These are phyloP conservation scores for Cremastinae sp. DNA, from an alignment of 2,888 invertebrate species.

Conservation along the genomic window DNA sequence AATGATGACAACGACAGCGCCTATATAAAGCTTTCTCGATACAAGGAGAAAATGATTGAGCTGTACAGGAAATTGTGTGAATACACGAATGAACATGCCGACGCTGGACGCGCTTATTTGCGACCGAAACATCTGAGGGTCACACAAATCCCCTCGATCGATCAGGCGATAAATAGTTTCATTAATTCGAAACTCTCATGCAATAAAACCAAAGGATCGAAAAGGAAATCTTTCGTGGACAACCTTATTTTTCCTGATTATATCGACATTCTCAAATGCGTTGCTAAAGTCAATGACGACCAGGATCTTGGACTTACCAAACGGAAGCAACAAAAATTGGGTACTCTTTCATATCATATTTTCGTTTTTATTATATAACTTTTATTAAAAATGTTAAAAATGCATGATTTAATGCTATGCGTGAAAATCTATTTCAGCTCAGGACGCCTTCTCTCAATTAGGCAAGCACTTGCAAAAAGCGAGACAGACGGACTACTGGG, in stretches of 20 bases:
- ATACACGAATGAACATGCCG: slow-evolving; percentile 68
- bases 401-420: too few relatives aligned
- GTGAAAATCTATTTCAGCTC: slow-evolving; percentile 68
- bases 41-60: slow-evolving; percentile 72
- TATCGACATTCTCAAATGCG: slow-evolving; percentile 72
- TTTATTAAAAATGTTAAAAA: not conserved
- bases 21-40: slow-evolving; percentile 87
- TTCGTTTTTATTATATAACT: slow-evolving; percentile 2
- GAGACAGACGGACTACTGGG: slow-evolving; percentile 71
- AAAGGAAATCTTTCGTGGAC: slow-evolving; percentile 60
- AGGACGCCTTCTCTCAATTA: slow-evolving; percentile 71
- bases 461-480: slow-evolving; percentile 71
- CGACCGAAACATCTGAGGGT: slow-evolving; percentile 69
- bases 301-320: slow-evolving; percentile 66
- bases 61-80: slow-evolving; percentile 69
- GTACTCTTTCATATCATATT: slow-evolving; percentile 63
- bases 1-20: slow-evolving; percentile 88
- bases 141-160: slow-evolving; percentile 70
- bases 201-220: slow-evolving; percentile 63
- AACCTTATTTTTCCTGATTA: slow-evolving; percentile 75
- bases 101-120: slow-evolving; percentile 70
- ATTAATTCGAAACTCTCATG: slow-evolving; percentile 71
- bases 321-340: slow-evolving; percentile 64
- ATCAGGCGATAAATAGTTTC: slow-evolving; percentile 75
- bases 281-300: slow-evolving; percentile 68